Conservation (phyloP, 1,140 invertebrate species). For the Drosophila serrata region DNA sequence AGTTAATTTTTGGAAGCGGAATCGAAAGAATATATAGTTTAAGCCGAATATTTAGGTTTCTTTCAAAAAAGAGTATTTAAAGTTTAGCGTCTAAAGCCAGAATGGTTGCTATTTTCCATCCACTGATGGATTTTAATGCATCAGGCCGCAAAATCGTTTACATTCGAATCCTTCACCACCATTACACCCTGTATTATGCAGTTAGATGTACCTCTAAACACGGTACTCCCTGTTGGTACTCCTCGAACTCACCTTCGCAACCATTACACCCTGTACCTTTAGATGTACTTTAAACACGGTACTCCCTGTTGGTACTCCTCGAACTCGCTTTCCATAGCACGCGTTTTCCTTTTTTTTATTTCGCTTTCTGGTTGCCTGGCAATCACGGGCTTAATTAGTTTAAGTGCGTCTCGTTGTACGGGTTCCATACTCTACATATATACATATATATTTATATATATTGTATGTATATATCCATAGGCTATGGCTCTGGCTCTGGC, state of each 20-base stretch:
- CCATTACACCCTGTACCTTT: constrained; percentile 23
- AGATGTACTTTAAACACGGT: neutral
- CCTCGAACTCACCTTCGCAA: constrained; percentile 1
- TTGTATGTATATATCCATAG: neutral
- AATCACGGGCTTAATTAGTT: constrained; percentile 46
- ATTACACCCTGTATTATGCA: constrained; percentile 20
- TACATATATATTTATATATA: neutral
- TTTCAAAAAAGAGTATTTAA: neutral
- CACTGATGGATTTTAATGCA: constrained; percentile 46
- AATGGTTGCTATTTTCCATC: constrained; percentile 20
- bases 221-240: constrained; percentile 2
- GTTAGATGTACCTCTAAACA: neutral
- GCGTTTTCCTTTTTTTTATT: constrained; percentile 4
- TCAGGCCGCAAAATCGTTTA: constrained; percentile 43
- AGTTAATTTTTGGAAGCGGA: neutral
- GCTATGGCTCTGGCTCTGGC: neutral
- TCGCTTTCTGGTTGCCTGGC: constrained; percentile 37
- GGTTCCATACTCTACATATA: constrained; percentile 9
- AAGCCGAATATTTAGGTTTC: neutral
- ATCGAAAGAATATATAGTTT: neutral
- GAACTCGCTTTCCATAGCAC: neutral
- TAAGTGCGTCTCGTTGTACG: constrained; percentile 40
- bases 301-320: constrained; percentile 1
- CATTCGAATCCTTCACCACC: constrained; percentile 6
- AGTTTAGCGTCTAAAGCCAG: neutral